A percentile compares a stretch with the other conserved stretches of the same genome.
Conservation (phyloP, 2,797 vertebrate genomes). For the Acomys russatus region DNA sequence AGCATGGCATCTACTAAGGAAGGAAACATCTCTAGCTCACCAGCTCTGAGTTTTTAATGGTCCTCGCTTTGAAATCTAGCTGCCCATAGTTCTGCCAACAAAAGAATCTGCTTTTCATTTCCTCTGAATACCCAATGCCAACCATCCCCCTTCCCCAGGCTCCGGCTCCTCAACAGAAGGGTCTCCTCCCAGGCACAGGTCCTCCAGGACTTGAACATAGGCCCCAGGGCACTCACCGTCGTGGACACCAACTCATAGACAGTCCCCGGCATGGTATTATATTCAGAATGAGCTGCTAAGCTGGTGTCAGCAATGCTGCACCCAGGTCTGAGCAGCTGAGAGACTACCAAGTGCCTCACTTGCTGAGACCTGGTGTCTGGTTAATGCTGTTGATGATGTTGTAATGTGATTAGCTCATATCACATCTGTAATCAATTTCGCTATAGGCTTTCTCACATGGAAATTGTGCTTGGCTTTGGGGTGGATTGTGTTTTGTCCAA, state of each 20-base stretch:
- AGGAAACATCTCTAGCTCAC: background rate
- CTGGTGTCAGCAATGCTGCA: background rate
- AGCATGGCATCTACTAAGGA: background rate
- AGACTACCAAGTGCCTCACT: background rate
- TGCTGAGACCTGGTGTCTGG: background rate
- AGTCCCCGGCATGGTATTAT: background rate
- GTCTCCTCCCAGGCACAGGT: background rate
- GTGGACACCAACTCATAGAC: background rate
- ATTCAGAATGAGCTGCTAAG: background rate
- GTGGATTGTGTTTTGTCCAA: background rate
- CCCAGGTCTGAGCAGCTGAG: background rate
- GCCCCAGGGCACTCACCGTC: background rate
- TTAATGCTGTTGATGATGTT: background rate
- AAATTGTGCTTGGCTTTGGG: background rate
- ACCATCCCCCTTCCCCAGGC: background rate
- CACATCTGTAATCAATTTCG: background rate
- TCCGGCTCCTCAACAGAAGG: background rate
- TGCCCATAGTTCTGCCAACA: background rate
- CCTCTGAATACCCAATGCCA: background rate
- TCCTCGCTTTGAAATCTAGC: background rate
- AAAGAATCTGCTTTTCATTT: conserved; percentile 32
- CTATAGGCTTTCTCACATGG: background rate
- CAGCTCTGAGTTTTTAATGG: background rate
- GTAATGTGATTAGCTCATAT: background rate
- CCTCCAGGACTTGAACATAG: background rate